These are phyloP conservation scores for Falco punctatus DNA, from an alignment of 2,113 vertebrate genomes.

Conservation along the genomic window DNA sequence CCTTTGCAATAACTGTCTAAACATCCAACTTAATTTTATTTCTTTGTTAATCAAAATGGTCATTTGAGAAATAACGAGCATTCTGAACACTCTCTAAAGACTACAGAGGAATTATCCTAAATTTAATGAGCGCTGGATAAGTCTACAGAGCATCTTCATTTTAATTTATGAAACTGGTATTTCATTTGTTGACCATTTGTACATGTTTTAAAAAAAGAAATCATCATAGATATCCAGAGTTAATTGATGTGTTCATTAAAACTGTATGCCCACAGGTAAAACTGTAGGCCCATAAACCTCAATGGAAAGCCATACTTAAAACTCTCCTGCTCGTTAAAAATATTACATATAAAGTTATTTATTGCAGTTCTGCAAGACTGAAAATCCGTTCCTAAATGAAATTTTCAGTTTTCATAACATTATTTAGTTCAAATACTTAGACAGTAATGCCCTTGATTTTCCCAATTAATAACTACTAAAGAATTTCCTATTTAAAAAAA, in stretches of 20 bases:
- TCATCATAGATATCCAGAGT: background rate
- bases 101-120: background rate
- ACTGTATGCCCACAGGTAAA: background rate
- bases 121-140: background rate
- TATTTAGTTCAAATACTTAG: background rate
- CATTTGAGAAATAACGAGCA: conserved; percentile 35
- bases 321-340: background rate
- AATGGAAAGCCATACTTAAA: background rate
- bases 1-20: conserved; percentile 33
- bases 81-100: conserved; percentile 27
- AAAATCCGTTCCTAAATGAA: background rate
- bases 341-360: background rate
- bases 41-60: conserved; percentile 51
- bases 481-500: background rate
- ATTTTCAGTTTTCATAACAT: background rate
- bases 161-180: conserved; percentile 41
- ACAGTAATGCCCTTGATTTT: background rate
- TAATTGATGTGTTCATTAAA: conserved; percentile 44
- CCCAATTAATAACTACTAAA: background rate
- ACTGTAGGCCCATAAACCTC: background rate
- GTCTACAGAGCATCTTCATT: conserved; percentile 10
- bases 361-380: background rate
- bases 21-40: conserved; percentile 20
- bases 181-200: conserved; percentile 49
- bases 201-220: background rate